These are phyloP conservation scores for Galeopterus variegatus DNA, from an alignment of 2,113 vertebrate genomes.

Conservation along the genomic window DNA sequence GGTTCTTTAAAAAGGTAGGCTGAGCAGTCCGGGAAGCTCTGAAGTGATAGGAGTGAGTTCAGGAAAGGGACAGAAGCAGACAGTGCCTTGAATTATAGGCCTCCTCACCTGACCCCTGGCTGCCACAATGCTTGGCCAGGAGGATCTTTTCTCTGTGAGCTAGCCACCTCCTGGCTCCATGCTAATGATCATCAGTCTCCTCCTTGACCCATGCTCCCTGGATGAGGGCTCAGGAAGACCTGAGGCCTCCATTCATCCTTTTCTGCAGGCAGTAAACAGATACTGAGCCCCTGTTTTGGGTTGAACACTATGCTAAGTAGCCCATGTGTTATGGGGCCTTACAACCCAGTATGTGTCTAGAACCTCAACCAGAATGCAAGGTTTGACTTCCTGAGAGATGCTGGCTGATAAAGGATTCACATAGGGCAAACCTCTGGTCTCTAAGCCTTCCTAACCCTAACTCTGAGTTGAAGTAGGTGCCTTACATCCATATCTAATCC, in stretches of 20 bases:
- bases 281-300: not conserved
- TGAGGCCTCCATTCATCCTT: not conserved
- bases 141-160: not conserved
- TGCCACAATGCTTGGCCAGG: not conserved
- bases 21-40: not conserved
- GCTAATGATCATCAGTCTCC: not conserved
- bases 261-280: not conserved
- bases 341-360: not conserved
- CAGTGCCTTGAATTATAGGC: not conserved
- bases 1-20: not conserved
- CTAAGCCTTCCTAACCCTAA: not conserved
- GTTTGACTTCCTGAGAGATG: not conserved
- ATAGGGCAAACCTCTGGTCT: not conserved
- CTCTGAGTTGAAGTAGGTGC: not conserved
- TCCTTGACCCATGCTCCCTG: not conserved
- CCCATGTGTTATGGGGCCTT: not conserved
- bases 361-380: not conserved
- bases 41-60: not conserved
- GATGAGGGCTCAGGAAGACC: not conserved
- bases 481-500: not conserved
- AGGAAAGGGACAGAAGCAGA: not conserved
- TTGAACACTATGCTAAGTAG: not conserved
- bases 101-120: not conserved
- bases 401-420: not conserved
- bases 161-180: not conserved